Conservation (phyloP, 1,140 invertebrate species). For the Ostrea denselamellosa region DNA sequence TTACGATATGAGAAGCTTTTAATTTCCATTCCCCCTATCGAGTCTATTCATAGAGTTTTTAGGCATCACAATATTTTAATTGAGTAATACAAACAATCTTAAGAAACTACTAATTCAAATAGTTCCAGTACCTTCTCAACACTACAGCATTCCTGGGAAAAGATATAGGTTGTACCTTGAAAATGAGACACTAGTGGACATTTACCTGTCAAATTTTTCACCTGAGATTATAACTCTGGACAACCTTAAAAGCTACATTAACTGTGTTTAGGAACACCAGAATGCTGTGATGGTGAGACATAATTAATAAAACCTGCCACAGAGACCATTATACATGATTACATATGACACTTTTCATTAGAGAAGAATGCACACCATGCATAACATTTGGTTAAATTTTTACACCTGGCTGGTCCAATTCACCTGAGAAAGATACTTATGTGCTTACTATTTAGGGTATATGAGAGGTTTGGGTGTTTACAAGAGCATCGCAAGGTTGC, state of each 20-base stretch:
- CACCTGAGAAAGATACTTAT: conserved; percentile 27
- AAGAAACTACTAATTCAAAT: conserved; percentile 16
- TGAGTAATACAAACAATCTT: conserved; percentile 33
- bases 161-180: conserved; percentile 4
- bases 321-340: conserved; percentile 19
- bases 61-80: conserved; percentile 38
- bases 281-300: conserved; percentile 24
- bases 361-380: conserved; percentile 8
- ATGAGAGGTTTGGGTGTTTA: conserved; percentile 1
- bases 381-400: neutral
- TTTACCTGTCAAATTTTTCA: conserved; percentile 31
- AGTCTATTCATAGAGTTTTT: conserved; percentile 10
- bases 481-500: neutral
- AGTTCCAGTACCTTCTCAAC: neutral
- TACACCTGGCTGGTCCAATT: conserved; percentile 11
- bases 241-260: conserved; percentile 32
- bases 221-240: conserved; percentile 19
- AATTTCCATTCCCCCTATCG: conserved; percentile 35
- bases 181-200: conserved; percentile 31
- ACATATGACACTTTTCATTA: conserved; percentile 36
- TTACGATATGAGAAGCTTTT: conserved; percentile 33
- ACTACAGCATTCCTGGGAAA: conserved; percentile 25
- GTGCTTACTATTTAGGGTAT: conserved; percentile 7
- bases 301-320: conserved; percentile 33
- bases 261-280: conserved; percentile 14